These are phyloP conservation scores for Trichopoda pennipes DNA, from an alignment of 2,888 invertebrate species.

Conservation along the genomic window DNA sequence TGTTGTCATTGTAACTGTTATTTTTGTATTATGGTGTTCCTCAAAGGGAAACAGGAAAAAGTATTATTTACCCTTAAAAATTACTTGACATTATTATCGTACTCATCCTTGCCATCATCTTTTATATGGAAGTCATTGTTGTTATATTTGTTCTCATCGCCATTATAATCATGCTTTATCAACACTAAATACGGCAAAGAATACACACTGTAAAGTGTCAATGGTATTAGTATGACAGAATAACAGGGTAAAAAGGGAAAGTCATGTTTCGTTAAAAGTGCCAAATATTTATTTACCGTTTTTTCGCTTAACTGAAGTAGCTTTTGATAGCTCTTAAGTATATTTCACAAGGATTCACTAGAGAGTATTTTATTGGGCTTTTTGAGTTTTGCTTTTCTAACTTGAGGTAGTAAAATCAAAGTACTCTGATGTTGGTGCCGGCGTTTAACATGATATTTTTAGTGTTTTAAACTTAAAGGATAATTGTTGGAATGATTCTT, in stretches of 20 bases:
- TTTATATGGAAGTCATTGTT: constrained; percentile 37
- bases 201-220: constrained; percentile 16
- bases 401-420: no score
- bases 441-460: no score
- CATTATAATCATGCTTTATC: constrained; percentile 38
- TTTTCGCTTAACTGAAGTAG: constrained; percentile 17
- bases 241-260: not conserved
- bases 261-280: constrained; percentile 2
- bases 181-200: constrained; percentile 46
- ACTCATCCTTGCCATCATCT: constrained; percentile 44
- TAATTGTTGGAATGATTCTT: no score
- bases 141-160: constrained; percentile 36
- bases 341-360: constrained; percentile 31
- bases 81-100: constrained; percentile 67
- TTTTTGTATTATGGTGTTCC: constrained; percentile 1
- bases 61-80: constrained; percentile 62
- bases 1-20: constrained; percentile 22
- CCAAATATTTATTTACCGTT: constrained; percentile 56
- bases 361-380: constrained; percentile 32
- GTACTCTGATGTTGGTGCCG: no score
- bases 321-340: constrained; percentile 40
- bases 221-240: constrained; percentile 19
- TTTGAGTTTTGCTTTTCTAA: not conserved
- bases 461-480: no score
- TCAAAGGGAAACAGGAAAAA: constrained; percentile 34